phyloP scores from a whole-genome alignment of 1,140 invertebrate species.

The Neoseiulus cucumeris region DNA sequence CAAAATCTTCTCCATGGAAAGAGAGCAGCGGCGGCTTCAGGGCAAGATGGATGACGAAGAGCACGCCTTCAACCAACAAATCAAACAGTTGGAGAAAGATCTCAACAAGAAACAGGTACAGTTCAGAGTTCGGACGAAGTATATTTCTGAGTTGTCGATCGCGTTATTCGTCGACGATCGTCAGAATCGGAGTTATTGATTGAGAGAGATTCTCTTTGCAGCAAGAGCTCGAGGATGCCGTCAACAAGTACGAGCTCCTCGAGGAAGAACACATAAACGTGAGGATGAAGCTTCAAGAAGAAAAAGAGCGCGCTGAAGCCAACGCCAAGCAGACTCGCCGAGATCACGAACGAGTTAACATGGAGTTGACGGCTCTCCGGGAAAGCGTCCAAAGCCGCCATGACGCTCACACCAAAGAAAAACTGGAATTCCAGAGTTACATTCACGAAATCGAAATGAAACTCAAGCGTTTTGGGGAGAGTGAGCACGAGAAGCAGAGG shows the following conservation, averaged over 20 bases:
- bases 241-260: slow-evolving; percentile 22
- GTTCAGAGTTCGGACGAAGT: not conserved
- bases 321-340: slow-evolving; percentile 13
- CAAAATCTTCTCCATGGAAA: slow-evolving; percentile 23
- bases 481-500: slow-evolving; percentile 40
- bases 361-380: slow-evolving; percentile 43
- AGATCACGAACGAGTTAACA: slow-evolving; percentile 38
- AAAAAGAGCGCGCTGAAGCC: slow-evolving; percentile 12
- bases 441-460: slow-evolving; percentile 27
- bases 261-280: slow-evolving; percentile 7
- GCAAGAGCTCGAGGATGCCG: slow-evolving; percentile 13
- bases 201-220: not conserved
- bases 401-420: slow-evolving; percentile 51
- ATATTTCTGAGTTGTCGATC: not conserved
- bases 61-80: slow-evolving; percentile 41
- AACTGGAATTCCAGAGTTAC: slow-evolving; percentile 41
- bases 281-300: slow-evolving; percentile 17
- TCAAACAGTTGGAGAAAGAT: slow-evolving; percentile 39
- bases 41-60: slow-evolving; percentile 39
- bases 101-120: slow-evolving; percentile 13
- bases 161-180: not conserved
- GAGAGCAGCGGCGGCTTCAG: slow-evolving; percentile 26
- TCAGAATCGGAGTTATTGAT: not conserved
- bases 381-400: slow-evolving; percentile 45
- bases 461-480: slow-evolving; percentile 24